Conservation (phyloP, 2,113 vertebrate species). For the Eclectus roratus region DNA sequence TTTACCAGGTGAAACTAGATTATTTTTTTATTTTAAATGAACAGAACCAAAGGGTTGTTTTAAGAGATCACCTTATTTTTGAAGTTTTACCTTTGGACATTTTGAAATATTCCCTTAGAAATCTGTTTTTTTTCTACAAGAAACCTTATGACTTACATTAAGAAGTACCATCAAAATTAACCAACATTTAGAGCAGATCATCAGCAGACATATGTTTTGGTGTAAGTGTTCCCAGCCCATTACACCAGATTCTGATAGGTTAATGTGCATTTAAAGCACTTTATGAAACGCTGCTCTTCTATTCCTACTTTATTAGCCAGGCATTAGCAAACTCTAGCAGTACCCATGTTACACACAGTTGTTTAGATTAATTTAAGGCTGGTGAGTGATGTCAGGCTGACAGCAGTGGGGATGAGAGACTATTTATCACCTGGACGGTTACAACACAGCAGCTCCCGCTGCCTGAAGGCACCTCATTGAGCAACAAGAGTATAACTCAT, state of each 20-base stretch:
- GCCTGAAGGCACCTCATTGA: constrained; percentile 6
- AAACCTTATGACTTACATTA: background rate
- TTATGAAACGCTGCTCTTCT: background rate
- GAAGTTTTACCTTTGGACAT: background rate
- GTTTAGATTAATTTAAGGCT: constrained; percentile 43
- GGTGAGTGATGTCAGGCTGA: constrained; percentile 21
- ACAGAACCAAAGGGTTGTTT: background rate
- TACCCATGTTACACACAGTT: background rate
- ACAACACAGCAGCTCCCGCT: background rate
- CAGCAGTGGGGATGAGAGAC: background rate
- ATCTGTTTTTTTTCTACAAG: background rate
- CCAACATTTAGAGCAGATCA: background rate
- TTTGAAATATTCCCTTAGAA: background rate
- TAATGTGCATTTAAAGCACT: background rate
- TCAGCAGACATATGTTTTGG: accelerated
- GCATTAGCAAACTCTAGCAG: background rate
- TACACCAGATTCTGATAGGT: background rate
- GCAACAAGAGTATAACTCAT: background rate
- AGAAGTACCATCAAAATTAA: background rate
- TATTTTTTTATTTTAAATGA: background rate
- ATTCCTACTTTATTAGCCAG: background rate
- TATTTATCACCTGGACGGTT: constrained; percentile 15
- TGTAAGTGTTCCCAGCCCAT: background rate
- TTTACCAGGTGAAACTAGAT: background rate
- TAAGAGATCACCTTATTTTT: background rate